Conservation (phyloP, 2,113 vertebrate species). For the Eclectus roratus region DNA sequence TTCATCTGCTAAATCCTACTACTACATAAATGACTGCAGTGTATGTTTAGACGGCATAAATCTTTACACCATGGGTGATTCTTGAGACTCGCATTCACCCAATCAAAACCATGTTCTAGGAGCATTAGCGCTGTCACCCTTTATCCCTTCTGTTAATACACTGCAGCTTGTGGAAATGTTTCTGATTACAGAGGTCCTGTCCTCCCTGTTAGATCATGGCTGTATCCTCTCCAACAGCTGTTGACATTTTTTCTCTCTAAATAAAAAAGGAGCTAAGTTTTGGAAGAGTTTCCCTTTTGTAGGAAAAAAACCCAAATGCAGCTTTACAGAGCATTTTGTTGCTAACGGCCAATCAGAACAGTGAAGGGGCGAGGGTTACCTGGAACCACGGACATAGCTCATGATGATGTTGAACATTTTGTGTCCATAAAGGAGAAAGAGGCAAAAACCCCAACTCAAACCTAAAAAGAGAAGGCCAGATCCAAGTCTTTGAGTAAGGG, state of each 20-base stretch:
- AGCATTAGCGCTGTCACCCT: constrained; percentile 40
- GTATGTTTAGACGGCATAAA: constrained; percentile 14
- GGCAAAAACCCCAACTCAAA: not conserved
- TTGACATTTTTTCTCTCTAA: not conserved
- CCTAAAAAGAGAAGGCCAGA: not conserved
- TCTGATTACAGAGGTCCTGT: constrained; percentile 50
- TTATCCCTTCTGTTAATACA: constrained; percentile 38
- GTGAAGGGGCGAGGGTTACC: not conserved
- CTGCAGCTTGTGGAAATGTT: constrained; percentile 61
- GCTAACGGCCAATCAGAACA: not conserved
- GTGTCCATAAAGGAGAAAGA: not conserved
- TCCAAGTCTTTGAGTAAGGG: not conserved
- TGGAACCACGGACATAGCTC: not conserved
- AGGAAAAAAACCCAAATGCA: not conserved
- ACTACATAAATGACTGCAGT: not conserved
- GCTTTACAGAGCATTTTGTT: not conserved
- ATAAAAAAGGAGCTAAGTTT: not conserved
- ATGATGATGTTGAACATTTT: not conserved
- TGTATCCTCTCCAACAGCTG: constrained; percentile 55
- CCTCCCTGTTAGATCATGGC: constrained; percentile 42
- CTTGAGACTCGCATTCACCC: constrained; percentile 6
- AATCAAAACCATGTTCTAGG: constrained; percentile 46
- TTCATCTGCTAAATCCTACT: not conserved
- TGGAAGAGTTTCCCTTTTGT: not conserved
- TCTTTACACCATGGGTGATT: constrained; percentile 39